Evolutionary conservation across 2,888 invertebrate genomes (phyloP).

Genomic region (Mycalesis mineus): DNA sequence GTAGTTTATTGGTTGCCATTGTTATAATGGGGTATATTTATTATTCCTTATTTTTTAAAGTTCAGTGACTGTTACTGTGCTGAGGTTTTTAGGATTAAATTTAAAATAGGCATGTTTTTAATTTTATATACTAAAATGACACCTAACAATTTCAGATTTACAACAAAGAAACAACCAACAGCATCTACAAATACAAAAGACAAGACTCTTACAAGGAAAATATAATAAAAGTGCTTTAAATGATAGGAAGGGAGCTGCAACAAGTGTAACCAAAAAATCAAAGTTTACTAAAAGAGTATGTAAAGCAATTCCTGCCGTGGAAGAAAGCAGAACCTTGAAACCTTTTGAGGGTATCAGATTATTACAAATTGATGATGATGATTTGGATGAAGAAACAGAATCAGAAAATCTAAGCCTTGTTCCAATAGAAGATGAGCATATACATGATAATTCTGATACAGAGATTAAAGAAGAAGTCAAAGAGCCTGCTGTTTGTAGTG

Average conservation of each 20-base stretch:
- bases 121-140: not conserved
- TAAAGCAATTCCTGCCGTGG: conserved; percentile 35
- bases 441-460: conserved; percentile 7
- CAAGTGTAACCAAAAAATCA: conserved; percentile 10
- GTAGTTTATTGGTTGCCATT: too few species aligned
- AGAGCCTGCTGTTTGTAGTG: conserved; percentile 66
- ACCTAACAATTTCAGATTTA: conserved; percentile 30
- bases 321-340: conserved; percentile 52
- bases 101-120: not conserved
- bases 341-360: conserved; percentile 72
- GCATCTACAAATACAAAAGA: conserved; percentile 6
- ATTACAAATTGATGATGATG: conserved; percentile 46
- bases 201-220: conserved; percentile 40
- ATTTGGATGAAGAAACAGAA: conserved; percentile 38
- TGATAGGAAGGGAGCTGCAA: conserved; percentile 11
- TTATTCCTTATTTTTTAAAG: too few species aligned
- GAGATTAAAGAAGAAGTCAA: conserved; percentile 2
- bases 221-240: conserved; percentile 30
- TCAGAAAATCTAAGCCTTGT: conserved; percentile 31
- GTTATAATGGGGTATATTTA: too few species aligned
- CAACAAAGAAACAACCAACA: conserved; percentile 38
- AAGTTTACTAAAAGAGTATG: conserved; percentile 21
- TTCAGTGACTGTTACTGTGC: too few species aligned
- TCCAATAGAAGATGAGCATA: conserved; percentile 59
- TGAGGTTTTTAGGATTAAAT: too few species aligned